A percentile compares a stretch with the other conserved stretches of the same genome.
Evolutionary conservation across 92 coral and sea anemone genomes (phyloP).

Genomic region (Palythoa heliodiscus): DNA sequence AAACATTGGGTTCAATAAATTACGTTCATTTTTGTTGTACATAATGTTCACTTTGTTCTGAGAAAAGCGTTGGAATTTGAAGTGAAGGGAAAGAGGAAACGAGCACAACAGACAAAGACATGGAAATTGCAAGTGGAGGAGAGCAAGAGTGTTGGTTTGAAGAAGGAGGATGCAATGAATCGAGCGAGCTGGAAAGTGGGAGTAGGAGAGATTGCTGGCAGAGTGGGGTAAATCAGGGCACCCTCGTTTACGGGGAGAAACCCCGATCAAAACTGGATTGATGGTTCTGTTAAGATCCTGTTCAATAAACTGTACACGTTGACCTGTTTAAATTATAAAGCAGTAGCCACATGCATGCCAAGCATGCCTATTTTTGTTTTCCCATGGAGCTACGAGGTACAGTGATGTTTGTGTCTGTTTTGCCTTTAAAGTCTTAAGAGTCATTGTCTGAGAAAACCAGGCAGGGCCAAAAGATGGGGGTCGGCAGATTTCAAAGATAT

Average conservation of each 20-base stretch:
- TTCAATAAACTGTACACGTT: neutral
- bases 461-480: too few relatives aligned
- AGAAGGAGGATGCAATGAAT: conserved; percentile 19
- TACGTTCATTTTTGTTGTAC: conserved; percentile 9
- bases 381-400: too few relatives aligned
- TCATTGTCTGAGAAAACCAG: too few relatives aligned
- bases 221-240: conserved; percentile 16
- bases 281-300: conserved; percentile 10
- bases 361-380: neutral
- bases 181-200: conserved; percentile 15
- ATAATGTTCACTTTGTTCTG: conserved; percentile 2
- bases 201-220: conserved; percentile 9
- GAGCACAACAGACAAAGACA: conserved; percentile 1
- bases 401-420: too few relatives aligned
- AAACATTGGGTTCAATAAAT: conserved; percentile 8
- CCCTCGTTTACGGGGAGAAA: conserved; percentile 17
- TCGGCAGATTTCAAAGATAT: too few relatives aligned
- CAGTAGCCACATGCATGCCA: too few relatives aligned
- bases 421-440: too few relatives aligned
- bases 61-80: conserved; percentile 9
- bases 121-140: conserved; percentile 11
- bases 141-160: conserved; percentile 13
- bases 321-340: conserved; percentile 11
- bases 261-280: conserved; percentile 8
- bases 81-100: conserved; percentile 11